Evolutionary conservation across 2,888 invertebrate species (phyloP), one percentile per base, ranked within the genome.

Genomic region (Augiades crinisus): DNA sequence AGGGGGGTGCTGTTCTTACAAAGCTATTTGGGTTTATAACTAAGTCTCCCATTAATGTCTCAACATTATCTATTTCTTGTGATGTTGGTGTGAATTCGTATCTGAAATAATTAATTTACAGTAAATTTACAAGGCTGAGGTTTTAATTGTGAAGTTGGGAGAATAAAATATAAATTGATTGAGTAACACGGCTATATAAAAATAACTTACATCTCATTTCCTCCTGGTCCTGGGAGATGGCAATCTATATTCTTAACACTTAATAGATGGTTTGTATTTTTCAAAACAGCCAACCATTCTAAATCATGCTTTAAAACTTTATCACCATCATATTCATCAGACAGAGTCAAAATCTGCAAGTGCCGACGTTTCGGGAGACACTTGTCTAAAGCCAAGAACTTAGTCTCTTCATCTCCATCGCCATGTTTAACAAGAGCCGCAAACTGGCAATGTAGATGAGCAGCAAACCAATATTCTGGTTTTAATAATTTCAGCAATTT

Each of bases 391-490:
- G 98, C 97, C 60, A 99, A 82, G 81, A 99, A 99, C 73, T 95
- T 96, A 0, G 98, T 80, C 69, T 87, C 78, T 22, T 58, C 70
- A 8, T 83, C 76, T 10, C 83, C 83, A 53, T 91, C 78, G 17
- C 91, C 81, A 77, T 98, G 98, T 24, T 93, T 91, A 3, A 99
- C 93, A 2, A 97, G 63, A 0, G 99, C 99, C 7, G 96, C 93
- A 89, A 98, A 99, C 84, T 98, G 96, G 64, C 96, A 96, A 82
- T 99, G 99, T 59, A 99, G 90, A 91, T 99, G 99, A 21, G 98
- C 99, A 5, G 98, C 91, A 87, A 99, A 99, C 99, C 99, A 99
- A 82, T 96, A 96, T 0, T 91, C 88, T 5, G 99, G 99, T 73
- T 96, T 93, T 47, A 99, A 76, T 27, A 90, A 78, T 50, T 93